Percentiles rank a stretch among this genome's conserved stretches.
Conservation (phyloP, 1,140 invertebrate species). For the Bombus confusus region DNA sequence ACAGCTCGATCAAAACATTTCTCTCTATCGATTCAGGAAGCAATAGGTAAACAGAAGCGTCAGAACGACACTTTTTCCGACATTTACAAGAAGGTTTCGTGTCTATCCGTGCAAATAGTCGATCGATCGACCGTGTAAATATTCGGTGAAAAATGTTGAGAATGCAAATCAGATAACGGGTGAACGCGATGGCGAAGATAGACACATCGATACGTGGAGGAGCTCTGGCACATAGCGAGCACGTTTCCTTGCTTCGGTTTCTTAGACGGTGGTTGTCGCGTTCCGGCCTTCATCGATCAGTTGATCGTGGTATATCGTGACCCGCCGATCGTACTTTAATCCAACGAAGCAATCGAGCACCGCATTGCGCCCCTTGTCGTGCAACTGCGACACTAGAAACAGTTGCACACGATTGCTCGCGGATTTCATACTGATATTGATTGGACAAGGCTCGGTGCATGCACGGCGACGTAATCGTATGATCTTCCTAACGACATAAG, state of each 20-base stretch:
- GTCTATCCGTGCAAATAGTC: neutral
- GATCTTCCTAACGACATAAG: slow-evolving; percentile 45
- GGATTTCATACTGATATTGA: slow-evolving; percentile 66
- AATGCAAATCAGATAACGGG: neutral
- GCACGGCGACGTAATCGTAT: slow-evolving; percentile 51
- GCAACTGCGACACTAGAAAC: slow-evolving; percentile 66
- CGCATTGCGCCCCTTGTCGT: slow-evolving; percentile 63
- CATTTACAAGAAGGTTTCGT: slow-evolving; percentile 12
- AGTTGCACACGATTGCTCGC: slow-evolving; percentile 61
- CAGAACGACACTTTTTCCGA: neutral
- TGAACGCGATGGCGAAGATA: slow-evolving; percentile 1
- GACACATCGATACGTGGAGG: neutral
- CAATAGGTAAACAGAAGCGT: slow-evolving; percentile 42
- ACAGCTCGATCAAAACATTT: neutral
- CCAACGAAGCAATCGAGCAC: slow-evolving; percentile 63
- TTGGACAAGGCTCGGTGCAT: slow-evolving; percentile 54
- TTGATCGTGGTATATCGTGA: slow-evolving; percentile 68
- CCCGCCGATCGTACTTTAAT: slow-evolving; percentile 67
- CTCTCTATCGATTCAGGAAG: neutral
- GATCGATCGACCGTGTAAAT: slow-evolving; percentile 36
- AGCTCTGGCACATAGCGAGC: slow-evolving; percentile 29
- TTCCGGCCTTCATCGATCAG: slow-evolving; percentile 64
- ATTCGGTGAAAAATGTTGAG: slow-evolving; percentile 11
- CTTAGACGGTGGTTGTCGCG: slow-evolving; percentile 46
- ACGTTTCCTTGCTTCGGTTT: slow-evolving; percentile 25